Percentiles rank a stretch among this genome's conserved stretches.
These are phyloP conservation scores for Opisthograptis luteolata DNA, from an alignment of 2,888 invertebrate genomes.

Conservation along the genomic window DNA sequence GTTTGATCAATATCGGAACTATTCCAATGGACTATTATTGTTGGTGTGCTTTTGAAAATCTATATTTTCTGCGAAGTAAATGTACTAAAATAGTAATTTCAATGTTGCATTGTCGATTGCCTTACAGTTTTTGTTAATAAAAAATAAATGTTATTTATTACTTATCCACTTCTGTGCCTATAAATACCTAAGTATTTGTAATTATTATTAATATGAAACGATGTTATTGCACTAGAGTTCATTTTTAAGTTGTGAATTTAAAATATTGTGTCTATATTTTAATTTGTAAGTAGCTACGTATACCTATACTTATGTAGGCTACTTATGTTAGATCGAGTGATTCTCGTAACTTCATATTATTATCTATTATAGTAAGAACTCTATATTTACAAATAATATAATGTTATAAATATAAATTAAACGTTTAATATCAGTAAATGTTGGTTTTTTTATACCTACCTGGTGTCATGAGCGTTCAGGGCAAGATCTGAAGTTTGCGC, in stretches of 20 bases:
- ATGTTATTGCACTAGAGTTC: conserved; percentile 74
- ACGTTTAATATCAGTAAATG: conserved; percentile 70
- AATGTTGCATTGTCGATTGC: conserved; percentile 15
- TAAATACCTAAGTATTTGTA: conserved; percentile 55
- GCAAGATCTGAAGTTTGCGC: too few relatives aligned
- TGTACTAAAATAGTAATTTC: conserved; percentile 5
- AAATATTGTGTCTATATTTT: conserved; percentile 59
- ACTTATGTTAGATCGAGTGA: conserved; percentile 77
- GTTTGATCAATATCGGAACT: conserved; percentile 46
- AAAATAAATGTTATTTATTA: conserved; percentile 67
- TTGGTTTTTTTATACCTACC: conserved; percentile 29
- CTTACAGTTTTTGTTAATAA: conserved; percentile 61
- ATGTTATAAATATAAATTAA: conserved; percentile 84
- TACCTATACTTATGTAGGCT: conserved; percentile 67
- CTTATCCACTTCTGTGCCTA: conserved; percentile 78
- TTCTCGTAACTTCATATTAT: conserved; percentile 75
- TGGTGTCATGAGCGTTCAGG: too few relatives aligned
- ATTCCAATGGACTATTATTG: conserved; percentile 25
- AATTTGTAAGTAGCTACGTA: conserved; percentile 56
- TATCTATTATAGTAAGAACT: conserved; percentile 79
- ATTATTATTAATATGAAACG: conserved; percentile 61
- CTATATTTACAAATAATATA: conserved; percentile 85
- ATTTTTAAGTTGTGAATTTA: conserved; percentile 69
- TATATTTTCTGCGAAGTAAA: conserved; percentile 5
- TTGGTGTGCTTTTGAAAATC: conserved; percentile 24